Base-by-base conservation (phyloP, 2,888 invertebrate species). In the Drosophila rubida region DNA sequence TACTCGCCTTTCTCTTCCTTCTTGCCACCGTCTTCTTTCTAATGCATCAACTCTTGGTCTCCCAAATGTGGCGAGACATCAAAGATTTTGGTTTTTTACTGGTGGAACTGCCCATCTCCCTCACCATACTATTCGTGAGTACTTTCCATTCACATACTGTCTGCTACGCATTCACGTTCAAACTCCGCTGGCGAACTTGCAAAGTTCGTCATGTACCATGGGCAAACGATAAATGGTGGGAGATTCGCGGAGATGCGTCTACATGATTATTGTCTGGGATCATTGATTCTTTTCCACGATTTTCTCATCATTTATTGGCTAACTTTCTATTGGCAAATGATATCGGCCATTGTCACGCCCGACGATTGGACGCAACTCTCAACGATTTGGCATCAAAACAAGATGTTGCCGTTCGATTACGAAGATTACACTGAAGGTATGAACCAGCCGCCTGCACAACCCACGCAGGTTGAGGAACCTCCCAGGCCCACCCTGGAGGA, bases 161-260 rank as follows among this genome's bases (percentile, higher is more conserved):
- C 13, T 14, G 3, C 2, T 27, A 4, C 1, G 35, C 7, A n/a
- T 4, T 27, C 22, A 11, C 4, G 22, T 19, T 14, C 0, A 27
- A 9, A 32, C 5, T n/a, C n/a, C n/a, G n/a, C n/a, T n/a, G n/a
- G n/a, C n/a, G n/a, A 32, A 32, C 8, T 25, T 6, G 9, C 16
- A 2, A 8, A 42, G 16, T 13, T n/a, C 23, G 25, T 78, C 19
- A 65, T 81, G 72, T 76, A 87, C 44, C 86, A 89, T 45, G 77
- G 75, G 0, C 88, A 89, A 53, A 80, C 82, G 0, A 86, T 89
- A 30, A 55, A 62, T 32, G 88, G 87, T 0, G 72, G 77, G 9
- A 78, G 84, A 3, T 78, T 79, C 57, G 82, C 78, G 4, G 84
- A 82, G 58, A 86, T 89, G 80, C 80, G 75, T 25, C 30, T 74